phyloP scores from a whole-genome alignment of 2,888 invertebrate species.

The Odontomyia ornata region DNA sequence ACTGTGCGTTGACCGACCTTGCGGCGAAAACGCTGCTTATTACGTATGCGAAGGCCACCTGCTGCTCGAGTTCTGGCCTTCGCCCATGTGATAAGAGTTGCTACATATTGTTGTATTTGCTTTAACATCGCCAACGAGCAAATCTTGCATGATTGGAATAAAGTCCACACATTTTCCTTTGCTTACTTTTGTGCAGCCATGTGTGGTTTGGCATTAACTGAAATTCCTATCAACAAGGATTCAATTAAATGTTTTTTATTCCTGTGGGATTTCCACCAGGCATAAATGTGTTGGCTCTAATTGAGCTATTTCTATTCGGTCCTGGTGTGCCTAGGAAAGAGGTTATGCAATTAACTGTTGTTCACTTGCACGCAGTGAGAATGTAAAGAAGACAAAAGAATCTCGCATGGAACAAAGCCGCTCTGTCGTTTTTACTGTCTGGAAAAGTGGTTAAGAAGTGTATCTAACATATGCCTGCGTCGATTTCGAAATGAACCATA shows the following conservation, averaged over 20 bases:
- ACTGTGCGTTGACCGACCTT: conserved; percentile 15
- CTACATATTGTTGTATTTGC: background rate
- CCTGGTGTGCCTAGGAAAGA: background rate
- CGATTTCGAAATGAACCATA: background rate
- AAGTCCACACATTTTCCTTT: no score
- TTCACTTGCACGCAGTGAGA: background rate
- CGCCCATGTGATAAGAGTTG: conserved; percentile 27
- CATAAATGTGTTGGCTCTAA: background rate
- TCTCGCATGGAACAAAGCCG: background rate
- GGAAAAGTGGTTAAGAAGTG: background rate
- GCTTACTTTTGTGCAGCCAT: background rate
- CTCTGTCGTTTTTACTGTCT: background rate
- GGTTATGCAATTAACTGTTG: background rate
- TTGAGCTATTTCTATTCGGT: background rate
- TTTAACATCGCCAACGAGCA: background rate
- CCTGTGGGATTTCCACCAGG: background rate
- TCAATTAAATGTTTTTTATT: conserved; percentile 23
- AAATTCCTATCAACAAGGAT: background rate
- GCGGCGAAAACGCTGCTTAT: background rate
- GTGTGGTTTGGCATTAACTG: background rate
- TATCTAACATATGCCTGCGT: conserved; percentile 4
- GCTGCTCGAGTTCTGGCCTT: conserved; percentile 19
- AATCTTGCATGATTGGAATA: background rate
- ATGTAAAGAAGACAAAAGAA: background rate
- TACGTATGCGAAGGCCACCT: conserved; percentile 34